Percentiles rank a stretch among this genome's conserved stretches.
phyloP scores from a whole-genome alignment of 2,113 vertebrate genomes.

The Prunella himalayana region DNA sequence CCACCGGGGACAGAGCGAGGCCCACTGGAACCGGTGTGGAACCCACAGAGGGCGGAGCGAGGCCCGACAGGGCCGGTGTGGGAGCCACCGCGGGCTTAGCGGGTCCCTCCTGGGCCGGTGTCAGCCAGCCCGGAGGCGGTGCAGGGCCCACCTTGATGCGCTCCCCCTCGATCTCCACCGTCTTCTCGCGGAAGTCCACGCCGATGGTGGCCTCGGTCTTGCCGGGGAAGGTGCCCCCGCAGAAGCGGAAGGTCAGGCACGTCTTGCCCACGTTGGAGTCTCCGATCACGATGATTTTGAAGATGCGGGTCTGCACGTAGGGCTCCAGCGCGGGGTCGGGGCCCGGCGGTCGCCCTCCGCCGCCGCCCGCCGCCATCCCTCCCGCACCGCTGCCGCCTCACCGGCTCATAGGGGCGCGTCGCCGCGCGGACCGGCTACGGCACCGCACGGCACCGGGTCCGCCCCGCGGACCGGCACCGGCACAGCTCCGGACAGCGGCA shows the following conservation, averaged over 20 bases:
- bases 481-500: background rate
- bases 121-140: background rate
- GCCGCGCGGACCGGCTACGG: background rate
- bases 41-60: background rate
- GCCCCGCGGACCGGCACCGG: background rate
- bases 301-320: slow-evolving; percentile 92
- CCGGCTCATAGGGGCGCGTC: background rate
- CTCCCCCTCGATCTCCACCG: slow-evolving; percentile 94
- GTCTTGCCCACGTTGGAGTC: slow-evolving; percentile 98
- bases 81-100: background rate
- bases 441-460: background rate
- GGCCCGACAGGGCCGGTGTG: background rate
- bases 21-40: background rate
- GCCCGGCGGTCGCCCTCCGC: slow-evolving; percentile 55
- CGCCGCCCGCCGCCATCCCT: slow-evolving; percentile 6
- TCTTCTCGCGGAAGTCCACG: slow-evolving; percentile 96
- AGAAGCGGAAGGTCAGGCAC: slow-evolving; percentile 95
- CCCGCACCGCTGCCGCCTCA: background rate
- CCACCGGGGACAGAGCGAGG: background rate
- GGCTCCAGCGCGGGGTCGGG: slow-evolving; percentile 83
- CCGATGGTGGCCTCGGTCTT: slow-evolving; percentile 96
- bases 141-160: slow-evolving; percentile 87
- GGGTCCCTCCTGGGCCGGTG: background rate
- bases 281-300: slow-evolving; percentile 97
- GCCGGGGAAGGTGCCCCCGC: slow-evolving; percentile 90